Evolutionary conservation across 1,140 invertebrate genomes (phyloP), one percentile per base, ranked within the genome.

Genomic region (Bombus sibiricus): DNA sequence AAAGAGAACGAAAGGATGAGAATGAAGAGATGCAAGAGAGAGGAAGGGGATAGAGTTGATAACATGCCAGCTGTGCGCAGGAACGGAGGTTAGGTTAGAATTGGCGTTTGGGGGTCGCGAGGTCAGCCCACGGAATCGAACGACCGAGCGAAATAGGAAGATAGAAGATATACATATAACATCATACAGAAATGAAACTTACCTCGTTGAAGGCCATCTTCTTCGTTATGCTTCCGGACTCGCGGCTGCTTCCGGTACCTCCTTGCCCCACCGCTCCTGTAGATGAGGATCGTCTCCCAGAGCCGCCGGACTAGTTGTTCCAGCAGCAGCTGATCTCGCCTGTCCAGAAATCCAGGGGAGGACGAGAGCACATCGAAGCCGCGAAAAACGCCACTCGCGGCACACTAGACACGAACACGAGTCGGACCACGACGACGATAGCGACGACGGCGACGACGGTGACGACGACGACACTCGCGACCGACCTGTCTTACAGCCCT

Each of bases 161-260:
- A 34, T 72, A 53, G 59, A n/a, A 53, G 32, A 53, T 41, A 79
- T 34, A 72, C 28, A n/a, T 62, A 62, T 13, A 62, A 5, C 28
- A 32, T 18, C 3, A 39, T 37, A 25, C 34, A 71, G 3, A 1
- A n/a, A n/a, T 12, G 43, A 47, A 64, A 91, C 89, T 93, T 72
- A 95, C 95, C 94, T 95, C 94, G 93, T 95, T 95, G 94, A 95
- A 95, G 93, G 95, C 95, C 95, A 95, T 95, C 93, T 95, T 95
- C 92, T 94, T 93, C 84, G 93, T 91, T 95, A 94, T 92, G 92
- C 92, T 94, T 93, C 92, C 93, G 93, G 93, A 91, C 87, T 93
- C 91, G 90, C 92, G 92, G 89, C 92, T 94, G 91, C 90, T 94
- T 91, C 93, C 94, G 91, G 94, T 91, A 89, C 94, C 94, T 91